Percentiles rank a stretch among this genome's conserved stretches.
These are phyloP conservation scores for Orgyia antiqua DNA, from an alignment of 2,888 invertebrate species.

Conservation along the genomic window DNA sequence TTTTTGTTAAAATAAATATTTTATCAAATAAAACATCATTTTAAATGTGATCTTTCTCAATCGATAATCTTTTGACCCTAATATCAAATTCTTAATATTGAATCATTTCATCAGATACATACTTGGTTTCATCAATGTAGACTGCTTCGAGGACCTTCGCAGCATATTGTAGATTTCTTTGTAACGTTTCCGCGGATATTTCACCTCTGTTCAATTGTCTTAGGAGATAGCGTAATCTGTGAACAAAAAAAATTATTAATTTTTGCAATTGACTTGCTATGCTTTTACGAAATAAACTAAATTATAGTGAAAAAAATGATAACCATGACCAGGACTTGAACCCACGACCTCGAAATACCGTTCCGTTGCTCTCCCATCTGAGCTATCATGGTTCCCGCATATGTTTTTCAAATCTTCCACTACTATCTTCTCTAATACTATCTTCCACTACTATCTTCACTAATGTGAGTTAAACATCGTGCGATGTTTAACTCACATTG, in stretches of 20 bases:
- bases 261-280: no score
- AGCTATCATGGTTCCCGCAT: no score
- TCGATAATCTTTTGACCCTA: constrained; percentile 7
- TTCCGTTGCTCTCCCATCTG: no score
- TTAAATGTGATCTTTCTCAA: constrained; percentile 29
- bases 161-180: constrained; percentile 95
- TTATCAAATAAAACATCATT: no score
- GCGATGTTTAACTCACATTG: no score
- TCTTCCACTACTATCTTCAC: no score
- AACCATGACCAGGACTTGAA: no score
- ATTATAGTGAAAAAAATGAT: not conserved
- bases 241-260: constrained; percentile 44
- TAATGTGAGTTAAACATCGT: no score
- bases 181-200: constrained; percentile 91
- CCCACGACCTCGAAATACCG: no score
- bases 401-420: no score
- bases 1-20: no score
- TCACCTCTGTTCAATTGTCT: constrained; percentile 92
- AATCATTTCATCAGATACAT: constrained; percentile 63
- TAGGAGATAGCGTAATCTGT: constrained; percentile 93
- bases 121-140: constrained; percentile 96
- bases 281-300: not conserved
- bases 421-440: no score
- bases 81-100: constrained; percentile 4
- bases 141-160: constrained; percentile 95